Conservation (phyloP, 2,888 invertebrate genomes). For the Lypha dubia region DNA sequence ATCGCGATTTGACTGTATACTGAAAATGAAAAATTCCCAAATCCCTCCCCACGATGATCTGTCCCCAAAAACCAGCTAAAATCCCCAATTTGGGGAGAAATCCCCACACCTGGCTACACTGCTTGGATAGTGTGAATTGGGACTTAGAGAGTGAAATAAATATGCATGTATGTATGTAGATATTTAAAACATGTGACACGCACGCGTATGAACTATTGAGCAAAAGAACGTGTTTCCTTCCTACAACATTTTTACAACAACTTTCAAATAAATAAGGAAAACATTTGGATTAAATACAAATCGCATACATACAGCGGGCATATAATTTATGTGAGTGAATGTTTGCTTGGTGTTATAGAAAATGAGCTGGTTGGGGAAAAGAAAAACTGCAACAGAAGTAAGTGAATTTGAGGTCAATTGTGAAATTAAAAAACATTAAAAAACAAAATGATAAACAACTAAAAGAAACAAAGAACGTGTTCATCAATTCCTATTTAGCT, state of each 20-base stretch:
- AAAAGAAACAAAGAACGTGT: constrained; percentile 17
- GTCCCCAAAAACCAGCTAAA: no score
- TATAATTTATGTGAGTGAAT: constrained; percentile 15
- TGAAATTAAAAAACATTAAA: neutral
- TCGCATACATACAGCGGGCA: neutral
- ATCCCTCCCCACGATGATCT: no score
- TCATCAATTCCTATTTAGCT: constrained; percentile 31
- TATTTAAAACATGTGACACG: neutral
- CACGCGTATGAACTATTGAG: neutral
- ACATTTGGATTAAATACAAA: neutral
- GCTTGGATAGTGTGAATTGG: no score
- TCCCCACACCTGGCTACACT: no score
- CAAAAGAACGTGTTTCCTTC: constrained; percentile 2
- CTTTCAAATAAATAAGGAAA: constrained; percentile 8
- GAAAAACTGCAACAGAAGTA: constrained; percentile 5
- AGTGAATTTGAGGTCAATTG: constrained; percentile 35
- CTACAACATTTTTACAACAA: constrained; percentile 27
- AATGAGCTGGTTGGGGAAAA: neutral
- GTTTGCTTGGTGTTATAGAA: neutral
- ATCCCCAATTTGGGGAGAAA: no score
- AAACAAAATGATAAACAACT: neutral
- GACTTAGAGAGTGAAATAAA: no score
- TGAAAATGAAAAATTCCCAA: no score
- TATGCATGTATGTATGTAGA: neutral
- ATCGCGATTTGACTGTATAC: no score